A percentile compares a stretch with the other conserved stretches of the same genome.
Evolutionary conservation across 2,113 vertebrate species (phyloP).

Genomic region (Ailurus styani): DNA sequence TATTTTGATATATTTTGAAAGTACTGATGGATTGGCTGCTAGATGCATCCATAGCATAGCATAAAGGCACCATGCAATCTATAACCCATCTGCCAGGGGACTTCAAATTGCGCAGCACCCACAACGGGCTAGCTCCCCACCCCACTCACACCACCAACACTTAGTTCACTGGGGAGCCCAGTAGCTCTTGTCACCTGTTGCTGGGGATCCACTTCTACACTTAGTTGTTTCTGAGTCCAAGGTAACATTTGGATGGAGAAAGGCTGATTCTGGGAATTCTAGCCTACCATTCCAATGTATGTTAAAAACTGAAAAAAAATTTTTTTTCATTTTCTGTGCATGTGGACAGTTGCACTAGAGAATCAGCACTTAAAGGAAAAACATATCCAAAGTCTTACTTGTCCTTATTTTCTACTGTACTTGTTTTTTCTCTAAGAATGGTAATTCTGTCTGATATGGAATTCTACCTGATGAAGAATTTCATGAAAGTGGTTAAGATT

Average conservation of each 20-base stretch:
- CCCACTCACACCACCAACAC: neutral
- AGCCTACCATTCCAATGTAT: neutral
- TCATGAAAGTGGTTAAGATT: neutral
- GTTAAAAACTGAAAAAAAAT: neutral
- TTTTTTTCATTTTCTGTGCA: neutral
- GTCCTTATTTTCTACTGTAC: neutral
- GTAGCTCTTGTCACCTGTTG: neutral
- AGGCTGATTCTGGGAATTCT: neutral
- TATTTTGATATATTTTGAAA: neutral
- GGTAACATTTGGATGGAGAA: neutral
- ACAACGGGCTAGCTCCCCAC: neutral
- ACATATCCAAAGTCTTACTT: neutral
- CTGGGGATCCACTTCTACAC: neutral
- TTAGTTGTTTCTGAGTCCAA: neutral
- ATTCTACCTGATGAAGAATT: constrained; percentile 11
- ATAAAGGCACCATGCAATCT: neutral
- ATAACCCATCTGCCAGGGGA: neutral
- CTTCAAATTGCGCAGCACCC: neutral
- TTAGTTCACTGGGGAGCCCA: neutral
- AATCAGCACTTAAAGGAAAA: neutral
- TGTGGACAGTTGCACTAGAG: neutral
- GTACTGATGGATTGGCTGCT: neutral
- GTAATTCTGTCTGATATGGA: constrained; percentile 5
- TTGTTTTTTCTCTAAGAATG: neutral
- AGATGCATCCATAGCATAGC: neutral